Evolutionary conservation across 2,113 vertebrate species (phyloP).

Genomic region (Microcebus ravelobensis): DNA sequence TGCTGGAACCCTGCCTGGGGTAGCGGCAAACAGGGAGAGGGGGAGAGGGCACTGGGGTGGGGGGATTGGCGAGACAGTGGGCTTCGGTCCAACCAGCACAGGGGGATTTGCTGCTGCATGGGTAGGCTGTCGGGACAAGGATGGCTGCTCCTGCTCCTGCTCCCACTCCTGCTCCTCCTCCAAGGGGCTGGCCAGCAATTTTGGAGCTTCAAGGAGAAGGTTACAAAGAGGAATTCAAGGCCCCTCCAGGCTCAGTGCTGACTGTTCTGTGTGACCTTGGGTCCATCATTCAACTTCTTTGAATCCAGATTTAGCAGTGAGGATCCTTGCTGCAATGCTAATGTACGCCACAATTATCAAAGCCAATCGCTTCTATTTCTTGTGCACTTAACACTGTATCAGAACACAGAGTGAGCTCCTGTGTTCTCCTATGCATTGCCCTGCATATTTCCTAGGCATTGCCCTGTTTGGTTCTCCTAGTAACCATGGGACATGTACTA

Average conservation of each 20-base stretch:
- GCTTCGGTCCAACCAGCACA: background rate
- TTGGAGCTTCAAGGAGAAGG: background rate
- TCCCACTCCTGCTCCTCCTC: no score
- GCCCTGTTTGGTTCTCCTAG: background rate
- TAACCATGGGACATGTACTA: background rate
- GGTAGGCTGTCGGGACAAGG: background rate
- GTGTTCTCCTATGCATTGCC: no score
- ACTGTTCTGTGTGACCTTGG: background rate
- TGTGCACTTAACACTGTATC: background rate
- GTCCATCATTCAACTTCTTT: background rate
- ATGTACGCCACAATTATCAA: background rate
- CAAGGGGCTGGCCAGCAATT: background rate
- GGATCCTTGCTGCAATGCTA: background rate
- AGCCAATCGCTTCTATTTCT: background rate
- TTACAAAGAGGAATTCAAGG: background rate
- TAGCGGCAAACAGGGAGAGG: background rate
- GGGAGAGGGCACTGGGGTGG: background rate
- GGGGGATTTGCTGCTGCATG: background rate
- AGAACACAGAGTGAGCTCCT: background rate
- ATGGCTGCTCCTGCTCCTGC: no score
- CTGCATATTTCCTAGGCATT: rapidly evolving
- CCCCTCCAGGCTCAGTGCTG: background rate
- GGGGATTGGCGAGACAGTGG: background rate
- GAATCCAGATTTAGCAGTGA: background rate
- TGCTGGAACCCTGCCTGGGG: background rate